These are phyloP conservation scores for Eurystomus glaucurus DNA, from an alignment of 2,797 vertebrate species.

Conservation along the genomic window DNA sequence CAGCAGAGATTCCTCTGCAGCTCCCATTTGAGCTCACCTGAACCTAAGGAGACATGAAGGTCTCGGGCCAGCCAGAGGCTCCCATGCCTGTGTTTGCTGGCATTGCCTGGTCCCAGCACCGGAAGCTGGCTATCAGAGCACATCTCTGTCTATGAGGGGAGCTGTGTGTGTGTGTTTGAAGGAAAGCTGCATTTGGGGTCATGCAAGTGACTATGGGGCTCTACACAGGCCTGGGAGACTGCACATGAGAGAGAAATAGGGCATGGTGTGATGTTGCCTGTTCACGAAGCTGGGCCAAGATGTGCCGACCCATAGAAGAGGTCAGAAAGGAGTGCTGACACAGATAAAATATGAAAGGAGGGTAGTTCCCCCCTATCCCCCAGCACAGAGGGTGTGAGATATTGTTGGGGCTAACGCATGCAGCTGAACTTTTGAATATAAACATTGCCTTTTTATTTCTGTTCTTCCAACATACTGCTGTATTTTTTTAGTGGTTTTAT, in stretches of 20 bases:
- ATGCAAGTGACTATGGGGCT: neutral
- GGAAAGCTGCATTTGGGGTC: neutral
- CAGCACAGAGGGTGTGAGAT: neutral
- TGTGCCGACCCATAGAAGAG: too few relatives aligned
- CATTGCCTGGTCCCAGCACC: rapidly evolving
- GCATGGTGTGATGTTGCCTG: neutral
- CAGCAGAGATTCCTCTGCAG: neutral
- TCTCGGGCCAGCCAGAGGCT: neutral
- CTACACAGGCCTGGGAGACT: neutral
- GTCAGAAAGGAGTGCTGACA: neutral
- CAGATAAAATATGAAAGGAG: neutral
- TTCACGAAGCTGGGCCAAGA: neutral
- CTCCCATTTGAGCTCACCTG: neutral
- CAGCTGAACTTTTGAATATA: neutral
- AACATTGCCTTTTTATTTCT: rapidly evolving
- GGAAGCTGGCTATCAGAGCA: rapidly evolving
- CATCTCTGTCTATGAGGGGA: rapidly evolving
- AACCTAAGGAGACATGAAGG: neutral
- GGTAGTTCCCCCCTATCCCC: too few relatives aligned
- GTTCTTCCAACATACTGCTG: neutral
- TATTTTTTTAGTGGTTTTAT: neutral
- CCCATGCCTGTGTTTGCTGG: rapidly evolving
- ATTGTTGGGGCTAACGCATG: neutral
- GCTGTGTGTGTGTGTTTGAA: rapidly evolving
- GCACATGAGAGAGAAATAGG: neutral